A percentile compares a stretch with the other conserved stretches of the same genome.
Evolutionary conservation across 2,888 invertebrate species (phyloP).

Genomic region (Synergus itoensis): DNA sequence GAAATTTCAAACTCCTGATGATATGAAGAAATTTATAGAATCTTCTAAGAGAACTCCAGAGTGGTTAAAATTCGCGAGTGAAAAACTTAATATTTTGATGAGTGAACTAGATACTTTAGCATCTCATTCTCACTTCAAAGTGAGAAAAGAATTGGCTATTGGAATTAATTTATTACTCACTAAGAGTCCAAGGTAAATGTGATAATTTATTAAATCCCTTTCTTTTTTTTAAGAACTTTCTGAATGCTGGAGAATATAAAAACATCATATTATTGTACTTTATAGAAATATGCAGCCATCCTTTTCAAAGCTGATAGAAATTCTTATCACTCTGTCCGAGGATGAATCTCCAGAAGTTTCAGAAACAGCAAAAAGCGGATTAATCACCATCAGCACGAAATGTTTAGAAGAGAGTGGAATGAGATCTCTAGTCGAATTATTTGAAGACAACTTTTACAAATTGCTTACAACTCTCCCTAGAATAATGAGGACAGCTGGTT

Average conservation of each 20-base stretch:
- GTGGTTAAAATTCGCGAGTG: constrained; percentile 82
- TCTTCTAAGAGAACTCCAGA: constrained; percentile 77
- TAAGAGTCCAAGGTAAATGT: constrained; percentile 81
- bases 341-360: constrained; percentile 82
- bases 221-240: constrained; percentile 33
- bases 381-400: constrained; percentile 76
- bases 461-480: constrained; percentile 83
- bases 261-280: constrained; percentile 44
- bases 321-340: constrained; percentile 84
- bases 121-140: constrained; percentile 81
- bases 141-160: constrained; percentile 83
- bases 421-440: constrained; percentile 79
- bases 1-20: constrained; percentile 66
- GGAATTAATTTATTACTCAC: constrained; percentile 81
- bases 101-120: constrained; percentile 79
- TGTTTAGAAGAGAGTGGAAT: constrained; percentile 72
- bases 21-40: constrained; percentile 75
- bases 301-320: constrained; percentile 83
- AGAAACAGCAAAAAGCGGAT: constrained; percentile 72
- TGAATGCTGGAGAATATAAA: background rate
- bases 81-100: constrained; percentile 80
- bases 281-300: constrained; percentile 82
- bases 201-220: constrained; percentile 36
- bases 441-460: constrained; percentile 82
- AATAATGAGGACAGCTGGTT: constrained; percentile 80